These are phyloP conservation scores for Micropterix aruncella DNA, from an alignment of 2,888 invertebrate genomes.

Conservation along the genomic window DNA sequence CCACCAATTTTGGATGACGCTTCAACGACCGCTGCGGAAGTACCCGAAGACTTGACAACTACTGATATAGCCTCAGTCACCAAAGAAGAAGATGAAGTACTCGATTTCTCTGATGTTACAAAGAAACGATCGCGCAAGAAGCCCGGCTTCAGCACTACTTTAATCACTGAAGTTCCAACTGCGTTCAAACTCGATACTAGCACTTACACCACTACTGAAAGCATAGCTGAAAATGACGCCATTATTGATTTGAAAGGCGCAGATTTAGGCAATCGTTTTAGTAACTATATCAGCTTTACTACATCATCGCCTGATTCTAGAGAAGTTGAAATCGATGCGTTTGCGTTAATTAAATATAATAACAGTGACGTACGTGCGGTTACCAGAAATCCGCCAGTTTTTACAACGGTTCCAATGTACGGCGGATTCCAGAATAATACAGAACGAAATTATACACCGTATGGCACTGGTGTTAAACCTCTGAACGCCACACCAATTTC, in stretches of 20 bases:
- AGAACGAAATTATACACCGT: slow-evolving; percentile 22
- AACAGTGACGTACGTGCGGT: neutral
- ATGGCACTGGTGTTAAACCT: slow-evolving; percentile 34
- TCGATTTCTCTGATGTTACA: slow-evolving; percentile 62
- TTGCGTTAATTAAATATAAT: neutral
- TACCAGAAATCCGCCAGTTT: slow-evolving; percentile 8
- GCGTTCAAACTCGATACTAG: slow-evolving; percentile 17
- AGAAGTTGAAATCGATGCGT: neutral
- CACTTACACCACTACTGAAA: slow-evolving; percentile 5
- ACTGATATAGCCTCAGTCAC: slow-evolving; percentile 44
- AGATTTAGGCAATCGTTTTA: neutral
- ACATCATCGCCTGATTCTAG: neutral
- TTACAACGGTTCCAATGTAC: slow-evolving; percentile 22
- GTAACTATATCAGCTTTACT: neutral
- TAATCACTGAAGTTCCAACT: slow-evolving; percentile 31
- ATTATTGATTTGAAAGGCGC: neutral
- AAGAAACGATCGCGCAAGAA: slow-evolving; percentile 13
- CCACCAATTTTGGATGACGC: slow-evolving; percentile 40
- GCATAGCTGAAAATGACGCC: too few relatives aligned
- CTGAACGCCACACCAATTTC: slow-evolving; percentile 24
- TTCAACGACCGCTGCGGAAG: slow-evolving; percentile 21
- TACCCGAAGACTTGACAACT: slow-evolving; percentile 18
- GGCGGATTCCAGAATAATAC: slow-evolving; percentile 35
- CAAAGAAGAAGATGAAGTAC: slow-evolving; percentile 58
- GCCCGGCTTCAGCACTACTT: neutral